Conservation (phyloP, 2,888 invertebrate species). For the Nasonia oneida region DNA sequence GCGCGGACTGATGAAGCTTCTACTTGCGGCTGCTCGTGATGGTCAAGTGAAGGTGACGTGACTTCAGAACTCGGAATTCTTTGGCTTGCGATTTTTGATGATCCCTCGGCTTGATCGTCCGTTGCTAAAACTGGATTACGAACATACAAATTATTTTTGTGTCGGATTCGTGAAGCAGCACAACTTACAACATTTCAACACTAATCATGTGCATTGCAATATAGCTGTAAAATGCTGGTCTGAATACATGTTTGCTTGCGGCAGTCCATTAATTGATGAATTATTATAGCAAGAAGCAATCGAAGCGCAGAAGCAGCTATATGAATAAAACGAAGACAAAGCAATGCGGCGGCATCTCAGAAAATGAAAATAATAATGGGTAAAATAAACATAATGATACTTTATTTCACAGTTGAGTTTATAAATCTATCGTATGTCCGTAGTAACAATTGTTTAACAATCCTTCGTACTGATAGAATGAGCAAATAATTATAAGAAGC, state of each 20-base stretch:
- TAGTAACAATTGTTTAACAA: conserved; percentile 28
- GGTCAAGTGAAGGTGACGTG: neutral
- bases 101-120: conserved; percentile 30
- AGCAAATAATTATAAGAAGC: conserved; percentile 27
- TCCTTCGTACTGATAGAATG: neutral
- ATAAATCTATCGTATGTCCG: conserved; percentile 36
- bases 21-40: conserved; percentile 6
- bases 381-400: conserved; percentile 35
- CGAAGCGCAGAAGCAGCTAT: conserved; percentile 52
- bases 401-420: conserved; percentile 43
- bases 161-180: neutral
- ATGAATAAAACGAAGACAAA: conserved; percentile 33
- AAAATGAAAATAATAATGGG: conserved; percentile 47
- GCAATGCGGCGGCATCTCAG: conserved; percentile 39
- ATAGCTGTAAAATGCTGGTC: neutral
- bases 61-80: conserved; percentile 36
- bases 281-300: conserved; percentile 44
- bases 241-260: neutral
- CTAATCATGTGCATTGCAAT: conserved; percentile 6
- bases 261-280: neutral
- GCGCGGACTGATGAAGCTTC: neutral
- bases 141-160: conserved; percentile 25
- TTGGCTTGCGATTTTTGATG: conserved; percentile 31
- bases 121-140: conserved; percentile 53
- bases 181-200: neutral